These are phyloP conservation scores for Eriosoma lanigerum DNA, from an alignment of 1,140 invertebrate genomes.

Conservation along the genomic window DNA sequence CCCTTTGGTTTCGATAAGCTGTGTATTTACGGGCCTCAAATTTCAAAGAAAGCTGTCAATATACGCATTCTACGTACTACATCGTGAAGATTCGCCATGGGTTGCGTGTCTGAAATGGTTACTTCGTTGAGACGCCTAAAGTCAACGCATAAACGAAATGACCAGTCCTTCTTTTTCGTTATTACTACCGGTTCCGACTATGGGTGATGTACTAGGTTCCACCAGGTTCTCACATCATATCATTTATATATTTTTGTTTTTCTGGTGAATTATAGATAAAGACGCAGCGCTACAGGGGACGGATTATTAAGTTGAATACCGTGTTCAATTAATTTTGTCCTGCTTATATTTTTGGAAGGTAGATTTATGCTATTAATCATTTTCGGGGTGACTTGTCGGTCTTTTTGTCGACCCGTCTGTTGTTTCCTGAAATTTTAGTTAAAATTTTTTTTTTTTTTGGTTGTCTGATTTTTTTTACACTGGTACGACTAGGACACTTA, in stretches of 20 bases:
- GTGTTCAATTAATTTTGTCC: neutral
- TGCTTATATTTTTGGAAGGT: neutral
- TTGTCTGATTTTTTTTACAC: no score
- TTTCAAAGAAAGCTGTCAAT: neutral
- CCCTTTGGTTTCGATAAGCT: neutral
- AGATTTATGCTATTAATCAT: no score
- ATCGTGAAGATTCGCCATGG: neutral
- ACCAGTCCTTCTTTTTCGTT: conserved; percentile 60
- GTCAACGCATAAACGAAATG: conserved; percentile 59
- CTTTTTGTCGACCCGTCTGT: no score
- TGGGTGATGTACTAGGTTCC: conserved; percentile 15
- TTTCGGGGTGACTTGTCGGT: no score
- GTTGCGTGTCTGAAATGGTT: neutral
- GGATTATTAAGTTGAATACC: neutral
- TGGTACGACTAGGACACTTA: no score
- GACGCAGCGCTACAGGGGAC: neutral
- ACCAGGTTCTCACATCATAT: neutral
- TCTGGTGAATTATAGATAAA: neutral
- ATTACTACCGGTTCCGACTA: conserved; percentile 56
- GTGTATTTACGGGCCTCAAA: neutral
- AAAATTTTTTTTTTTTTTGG: no score
- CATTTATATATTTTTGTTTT: no score
- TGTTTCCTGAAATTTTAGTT: no score
- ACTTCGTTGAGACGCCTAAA: conserved; percentile 56
- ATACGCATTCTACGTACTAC: neutral